Conservation (phyloP, 2,888 invertebrate genomes). For the Julus scanicus region DNA sequence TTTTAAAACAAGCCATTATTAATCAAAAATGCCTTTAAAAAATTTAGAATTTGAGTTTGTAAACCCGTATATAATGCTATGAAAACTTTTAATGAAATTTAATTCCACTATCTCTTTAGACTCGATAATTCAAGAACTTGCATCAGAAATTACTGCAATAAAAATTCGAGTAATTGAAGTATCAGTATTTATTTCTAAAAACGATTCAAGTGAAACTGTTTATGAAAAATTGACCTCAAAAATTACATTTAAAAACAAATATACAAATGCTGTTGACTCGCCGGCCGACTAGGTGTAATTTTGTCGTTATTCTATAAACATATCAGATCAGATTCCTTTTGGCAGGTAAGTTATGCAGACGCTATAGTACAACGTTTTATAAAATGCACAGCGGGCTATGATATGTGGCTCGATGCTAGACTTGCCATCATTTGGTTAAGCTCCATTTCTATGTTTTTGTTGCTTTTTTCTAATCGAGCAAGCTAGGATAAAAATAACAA, state of each 20-base stretch:
- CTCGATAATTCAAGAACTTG: too few relatives aligned
- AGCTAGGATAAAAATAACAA: not conserved
- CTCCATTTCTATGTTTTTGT: constrained; percentile 43
- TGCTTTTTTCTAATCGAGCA: not conserved
- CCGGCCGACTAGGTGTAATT: not conserved
- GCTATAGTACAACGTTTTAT: not conserved
- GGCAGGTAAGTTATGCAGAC: not conserved
- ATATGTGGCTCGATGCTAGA: not conserved
- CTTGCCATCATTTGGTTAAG: constrained; percentile 20
- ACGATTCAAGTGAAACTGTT: not conserved
- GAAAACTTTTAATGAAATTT: too few relatives aligned
- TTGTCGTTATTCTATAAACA: not conserved
- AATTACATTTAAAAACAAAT: not conserved
- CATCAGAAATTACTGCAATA: too few relatives aligned
- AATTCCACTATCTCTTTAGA: too few relatives aligned
- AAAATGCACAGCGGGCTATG: not conserved
- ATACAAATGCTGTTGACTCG: not conserved
- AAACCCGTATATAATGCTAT: too few relatives aligned
- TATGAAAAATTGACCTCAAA: too few relatives aligned
- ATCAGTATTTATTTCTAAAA: not conserved
- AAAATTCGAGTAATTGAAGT: too few relatives aligned
- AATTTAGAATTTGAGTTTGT: too few relatives aligned
- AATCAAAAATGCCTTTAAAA: too few relatives aligned
- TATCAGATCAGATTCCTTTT: not conserved
- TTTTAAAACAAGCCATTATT: too few relatives aligned